Evolutionary conservation across 2,113 vertebrate genomes (phyloP).

Genomic region (Leptobrachium leishanense): DNA sequence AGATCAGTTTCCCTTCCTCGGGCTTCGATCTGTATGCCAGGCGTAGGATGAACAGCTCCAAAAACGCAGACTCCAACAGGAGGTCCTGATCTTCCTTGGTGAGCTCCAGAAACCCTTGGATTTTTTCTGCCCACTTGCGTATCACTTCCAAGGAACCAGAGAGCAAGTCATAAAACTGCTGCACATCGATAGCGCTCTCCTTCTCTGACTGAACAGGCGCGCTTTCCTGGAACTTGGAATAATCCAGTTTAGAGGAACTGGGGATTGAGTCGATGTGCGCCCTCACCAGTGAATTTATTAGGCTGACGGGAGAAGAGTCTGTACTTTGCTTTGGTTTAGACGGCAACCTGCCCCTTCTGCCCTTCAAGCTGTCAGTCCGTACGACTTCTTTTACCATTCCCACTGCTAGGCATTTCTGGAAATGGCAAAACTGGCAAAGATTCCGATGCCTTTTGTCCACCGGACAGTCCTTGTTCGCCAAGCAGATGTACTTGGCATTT

Average conservation of each 20-base stretch:
- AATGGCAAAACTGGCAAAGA: constrained; percentile 96
- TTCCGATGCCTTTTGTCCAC: constrained; percentile 95
- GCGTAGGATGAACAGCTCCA: constrained; percentile 94
- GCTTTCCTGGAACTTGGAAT: constrained; percentile 88
- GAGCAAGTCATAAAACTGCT: constrained; percentile 90
- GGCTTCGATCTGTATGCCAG: constrained; percentile 90
- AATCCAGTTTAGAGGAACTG: constrained; percentile 79
- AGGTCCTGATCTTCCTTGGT: constrained; percentile 86
- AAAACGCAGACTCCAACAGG: constrained; percentile 87
- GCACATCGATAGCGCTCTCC: constrained; percentile 80
- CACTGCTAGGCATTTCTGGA: constrained; percentile 94
- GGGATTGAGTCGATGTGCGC: constrained; percentile 89
- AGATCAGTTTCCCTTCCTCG: constrained; percentile 84
- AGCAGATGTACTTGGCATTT: constrained; percentile 96
- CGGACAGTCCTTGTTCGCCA: constrained; percentile 93
- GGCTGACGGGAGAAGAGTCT: constrained; percentile 76
- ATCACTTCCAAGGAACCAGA: constrained; percentile 88
- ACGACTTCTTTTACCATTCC: constrained; percentile 99
- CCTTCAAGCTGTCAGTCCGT: constrained; percentile 93
- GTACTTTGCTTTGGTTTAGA: constrained; percentile 84
- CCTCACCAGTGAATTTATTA: constrained; percentile 88
- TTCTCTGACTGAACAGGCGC: constrained; percentile 73
- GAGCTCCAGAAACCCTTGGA: constrained; percentile 84
- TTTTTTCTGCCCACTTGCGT: constrained; percentile 84
- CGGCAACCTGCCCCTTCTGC: constrained; percentile 87